Base-by-base conservation (phyloP, 2,113 vertebrate species). In the Cephalopholis sonnerati region DNA sequence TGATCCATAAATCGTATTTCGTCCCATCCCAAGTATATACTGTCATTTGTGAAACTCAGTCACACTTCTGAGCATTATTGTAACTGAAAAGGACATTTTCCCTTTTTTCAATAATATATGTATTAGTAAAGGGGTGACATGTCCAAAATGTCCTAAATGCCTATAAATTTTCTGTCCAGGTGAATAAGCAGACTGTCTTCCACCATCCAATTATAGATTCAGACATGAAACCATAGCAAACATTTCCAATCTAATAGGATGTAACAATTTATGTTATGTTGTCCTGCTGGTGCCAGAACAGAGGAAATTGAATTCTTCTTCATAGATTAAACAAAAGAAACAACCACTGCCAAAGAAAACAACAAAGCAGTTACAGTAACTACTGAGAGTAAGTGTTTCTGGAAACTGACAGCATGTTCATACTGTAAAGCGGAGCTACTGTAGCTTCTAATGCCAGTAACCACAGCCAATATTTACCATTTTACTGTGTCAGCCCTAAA, bases 11-110 rank as follows among this genome's bases (percentile, higher is more conserved):
- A 41, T 41, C 41, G 11, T 9, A 41, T 41, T 10, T 41, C 11
- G 11, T 41, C 41, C 41, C 41, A 41, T 12, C 41, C 41, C 1
- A 10, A 41, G 41, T 41, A 41, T 17, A 41, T 17, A 3, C 15
- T 10, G 50, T 29, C 36, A 41, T 73, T 83, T 68, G 15, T 54
- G 51, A 73, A 80, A 32, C 24, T 58, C 24, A 44, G 10, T 22
- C 55, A 18, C 39, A 24, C 3, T 24, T 50, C 39, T 39, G 51
- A 53, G 32, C 32, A 25, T 10, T 12, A 29, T 7, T 12, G 4
- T n/a, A 51, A 51, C 18, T 51, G 18, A 64, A 59, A 70, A 48
- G 1, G 36, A 24, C 22, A 50, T 77, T 24, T 29, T 8, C 22
- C 17, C 29, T 20, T 20, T n/a, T 57, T 44, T 25, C 3, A 46